Evolutionary conservation across 2,113 vertebrate genomes (phyloP).

Genomic region (Pygoscelis adeliae): DNA sequence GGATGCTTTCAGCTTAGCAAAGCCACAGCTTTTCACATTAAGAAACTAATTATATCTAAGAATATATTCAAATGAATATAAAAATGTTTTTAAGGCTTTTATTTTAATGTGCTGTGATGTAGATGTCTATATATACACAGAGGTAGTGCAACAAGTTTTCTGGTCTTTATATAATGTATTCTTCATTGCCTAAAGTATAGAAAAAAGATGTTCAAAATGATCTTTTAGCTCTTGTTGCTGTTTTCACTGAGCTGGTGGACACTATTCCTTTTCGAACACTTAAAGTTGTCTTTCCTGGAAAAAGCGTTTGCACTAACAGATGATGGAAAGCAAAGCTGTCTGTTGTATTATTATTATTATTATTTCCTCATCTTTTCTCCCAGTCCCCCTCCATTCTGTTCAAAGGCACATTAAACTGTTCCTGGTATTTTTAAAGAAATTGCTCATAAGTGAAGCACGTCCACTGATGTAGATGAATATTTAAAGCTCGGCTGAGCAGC

Average conservation of each 20-base stretch:
- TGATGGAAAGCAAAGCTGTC: not conserved
- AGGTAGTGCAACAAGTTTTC: not conserved
- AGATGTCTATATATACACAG: not conserved
- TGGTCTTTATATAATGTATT: not conserved
- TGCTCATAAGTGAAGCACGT: not conserved
- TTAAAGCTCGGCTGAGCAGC: not conserved
- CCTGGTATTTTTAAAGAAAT: not conserved
- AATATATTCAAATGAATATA: not conserved
- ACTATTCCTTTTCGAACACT: not conserved
- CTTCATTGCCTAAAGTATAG: not conserved
- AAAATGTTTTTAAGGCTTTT: not conserved
- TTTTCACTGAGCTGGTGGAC: not conserved
- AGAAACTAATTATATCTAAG: not conserved
- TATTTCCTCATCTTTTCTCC: not conserved
- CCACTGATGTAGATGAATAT: not conserved
- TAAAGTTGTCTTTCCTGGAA: not conserved
- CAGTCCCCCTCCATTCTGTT: not conserved
- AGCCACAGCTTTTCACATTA: not conserved
- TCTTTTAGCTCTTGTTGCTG: not conserved
- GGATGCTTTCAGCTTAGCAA: not conserved
- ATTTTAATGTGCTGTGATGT: not conserved
- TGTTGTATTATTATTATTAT: not conserved
- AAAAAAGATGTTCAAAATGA: not conserved
- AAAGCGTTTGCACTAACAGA: not conserved
- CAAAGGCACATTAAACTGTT: not conserved